Evolutionary conservation across 2,888 invertebrate genomes (phyloP).

Genomic region (Coecobrya sp.): DNA sequence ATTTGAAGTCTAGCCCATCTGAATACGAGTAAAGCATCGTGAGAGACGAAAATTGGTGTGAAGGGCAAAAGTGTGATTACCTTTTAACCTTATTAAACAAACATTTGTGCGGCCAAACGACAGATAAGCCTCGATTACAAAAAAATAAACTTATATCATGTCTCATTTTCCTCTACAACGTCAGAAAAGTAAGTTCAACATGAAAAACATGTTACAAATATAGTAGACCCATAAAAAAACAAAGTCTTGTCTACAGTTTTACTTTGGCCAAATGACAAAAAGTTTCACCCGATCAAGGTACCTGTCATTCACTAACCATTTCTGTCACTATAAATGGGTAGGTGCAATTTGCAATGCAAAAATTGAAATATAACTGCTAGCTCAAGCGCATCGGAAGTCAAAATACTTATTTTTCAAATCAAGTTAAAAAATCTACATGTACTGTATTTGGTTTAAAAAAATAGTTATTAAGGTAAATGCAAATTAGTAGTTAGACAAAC

Average conservation of each 20-base stretch:
- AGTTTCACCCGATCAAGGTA: background rate
- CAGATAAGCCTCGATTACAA: background rate
- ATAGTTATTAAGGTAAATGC: background rate
- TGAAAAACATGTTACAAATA: background rate
- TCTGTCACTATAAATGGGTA: background rate
- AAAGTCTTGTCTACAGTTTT: background rate
- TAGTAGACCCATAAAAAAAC: too few relatives aligned
- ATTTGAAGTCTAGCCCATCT: slow-evolving; percentile 9
- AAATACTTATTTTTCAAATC: background rate
- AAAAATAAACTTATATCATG: background rate
- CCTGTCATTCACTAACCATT: background rate
- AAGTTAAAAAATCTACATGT: background rate
- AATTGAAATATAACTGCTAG: background rate
- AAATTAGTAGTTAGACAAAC: background rate
- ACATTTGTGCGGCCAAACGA: slow-evolving; percentile 12
- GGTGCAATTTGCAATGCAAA: background rate
- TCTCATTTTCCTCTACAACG: background rate
- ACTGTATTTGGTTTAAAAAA: background rate
- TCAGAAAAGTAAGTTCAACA: background rate
- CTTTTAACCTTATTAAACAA: slow-evolving; percentile 70
- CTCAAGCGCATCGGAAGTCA: background rate
- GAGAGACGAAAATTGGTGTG: slow-evolving; percentile 26
- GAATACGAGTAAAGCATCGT: background rate
- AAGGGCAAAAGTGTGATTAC: slow-evolving; percentile 72
- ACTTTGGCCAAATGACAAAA: background rate